Conservation (phyloP, 1,140 invertebrate species). For the Lamellibrachia luymesi region DNA sequence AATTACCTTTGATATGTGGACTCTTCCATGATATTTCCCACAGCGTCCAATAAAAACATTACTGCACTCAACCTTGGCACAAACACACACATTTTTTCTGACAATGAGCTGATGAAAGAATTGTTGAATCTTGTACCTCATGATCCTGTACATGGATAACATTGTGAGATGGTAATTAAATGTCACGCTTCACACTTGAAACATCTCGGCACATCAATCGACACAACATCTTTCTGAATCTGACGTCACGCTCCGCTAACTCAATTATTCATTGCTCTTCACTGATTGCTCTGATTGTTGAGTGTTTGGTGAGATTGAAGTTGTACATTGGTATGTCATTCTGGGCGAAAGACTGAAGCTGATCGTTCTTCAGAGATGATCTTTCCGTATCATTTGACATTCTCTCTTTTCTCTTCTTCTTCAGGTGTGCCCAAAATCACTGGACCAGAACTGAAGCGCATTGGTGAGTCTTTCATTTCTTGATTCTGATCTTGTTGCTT, state of each 20-base stretch:
- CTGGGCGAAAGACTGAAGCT: not conserved
- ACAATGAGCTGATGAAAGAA: not conserved
- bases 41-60: not conserved
- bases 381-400: not conserved
- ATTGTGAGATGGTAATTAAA: not conserved
- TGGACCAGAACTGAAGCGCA: not conserved
- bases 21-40: not conserved
- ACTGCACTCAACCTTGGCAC: not conserved
- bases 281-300: not conserved
- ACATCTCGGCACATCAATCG: not conserved
- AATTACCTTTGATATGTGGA: too few species aligned
- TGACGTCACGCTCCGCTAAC: not conserved
- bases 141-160: not conserved
- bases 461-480: not conserved
- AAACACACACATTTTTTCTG: not conserved
- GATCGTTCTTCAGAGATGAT: not conserved
- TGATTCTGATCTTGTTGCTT: not conserved
- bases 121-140: not conserved
- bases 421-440: not conserved
- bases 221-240: not conserved
- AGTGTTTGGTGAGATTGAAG: not conserved
- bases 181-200: not conserved
- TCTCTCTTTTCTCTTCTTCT: not conserved
- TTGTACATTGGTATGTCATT: not conserved
- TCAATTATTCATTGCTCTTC: constrained; percentile 1